Evolutionary conservation across 2,888 invertebrate species (phyloP).

Genomic region (Xestia xanthographa): DNA sequence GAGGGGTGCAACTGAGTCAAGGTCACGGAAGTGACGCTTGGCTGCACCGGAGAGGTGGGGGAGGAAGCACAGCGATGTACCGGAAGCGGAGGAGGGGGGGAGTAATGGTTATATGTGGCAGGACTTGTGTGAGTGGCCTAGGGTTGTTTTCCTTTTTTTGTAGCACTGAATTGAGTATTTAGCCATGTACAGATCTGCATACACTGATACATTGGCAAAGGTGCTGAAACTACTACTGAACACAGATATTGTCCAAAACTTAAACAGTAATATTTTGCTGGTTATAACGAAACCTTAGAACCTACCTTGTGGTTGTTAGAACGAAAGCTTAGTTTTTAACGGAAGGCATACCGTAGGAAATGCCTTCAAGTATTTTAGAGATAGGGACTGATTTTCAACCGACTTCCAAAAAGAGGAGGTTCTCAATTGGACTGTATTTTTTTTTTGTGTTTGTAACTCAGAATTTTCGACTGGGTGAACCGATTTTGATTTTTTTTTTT

Average conservation of each 20-base stretch:
- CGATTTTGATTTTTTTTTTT: no score
- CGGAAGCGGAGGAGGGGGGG: slow-evolving; percentile 10
- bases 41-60: slow-evolving; percentile 30
- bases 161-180: neutral
- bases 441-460: no score
- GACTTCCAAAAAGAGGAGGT: no score
- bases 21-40: slow-evolving; percentile 47
- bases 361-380: neutral
- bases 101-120: slow-evolving; percentile 21
- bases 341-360: neutral
- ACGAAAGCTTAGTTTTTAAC: neutral
- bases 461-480: no score
- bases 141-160: neutral
- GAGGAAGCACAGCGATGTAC: slow-evolving; percentile 16
- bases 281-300: no score
- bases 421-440: no score
- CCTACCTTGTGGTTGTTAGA: no score
- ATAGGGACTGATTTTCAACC: neutral
- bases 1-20: slow-evolving; percentile 58
- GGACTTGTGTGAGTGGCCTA: neutral
- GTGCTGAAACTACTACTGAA: neutral
- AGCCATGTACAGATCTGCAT: neutral
- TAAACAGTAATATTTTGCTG: neutral
- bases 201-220: neutral
- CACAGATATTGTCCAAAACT: neutral